Conservation (phyloP, 2,888 invertebrate species). For the Phyto melanocephala region DNA sequence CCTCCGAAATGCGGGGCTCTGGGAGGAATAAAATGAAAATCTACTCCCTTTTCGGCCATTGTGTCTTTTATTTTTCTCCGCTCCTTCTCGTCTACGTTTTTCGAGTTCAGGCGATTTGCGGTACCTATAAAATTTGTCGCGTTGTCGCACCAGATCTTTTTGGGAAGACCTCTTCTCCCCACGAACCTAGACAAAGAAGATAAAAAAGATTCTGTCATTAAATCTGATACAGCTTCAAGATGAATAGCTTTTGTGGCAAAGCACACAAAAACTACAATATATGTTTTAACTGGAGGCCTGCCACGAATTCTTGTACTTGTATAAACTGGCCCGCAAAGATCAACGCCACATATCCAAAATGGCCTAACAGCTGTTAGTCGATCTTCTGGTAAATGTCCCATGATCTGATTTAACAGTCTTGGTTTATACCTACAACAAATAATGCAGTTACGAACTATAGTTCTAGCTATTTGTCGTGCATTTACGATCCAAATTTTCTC, state of each 20-base stretch:
- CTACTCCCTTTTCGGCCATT: not conserved
- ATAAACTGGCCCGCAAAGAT: not conserved
- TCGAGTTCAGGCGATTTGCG: not conserved
- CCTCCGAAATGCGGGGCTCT: slow-evolving; percentile 7
- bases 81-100: not conserved
- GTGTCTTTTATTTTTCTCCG: not conserved
- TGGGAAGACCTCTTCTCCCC: not conserved
- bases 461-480: not conserved
- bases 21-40: slow-evolving; percentile 8
- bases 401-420: not conserved
- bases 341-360: not conserved
- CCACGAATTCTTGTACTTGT: not conserved
- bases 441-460: not conserved
- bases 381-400: not conserved
- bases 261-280: too few species aligned
- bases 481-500: slow-evolving; percentile 14
- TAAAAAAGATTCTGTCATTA: slow-evolving; percentile 14
- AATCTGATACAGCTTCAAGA: slow-evolving; percentile 31
- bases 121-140: not conserved
- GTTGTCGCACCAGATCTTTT: slow-evolving; percentile 24
- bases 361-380: not conserved
- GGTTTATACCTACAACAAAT: not conserved
- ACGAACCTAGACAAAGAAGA: not conserved
- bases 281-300: not conserved
- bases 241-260: slow-evolving; percentile 22